Evolutionary conservation across 2,113 vertebrate genomes (phyloP).

Genomic region (Macaca nemestrina): DNA sequence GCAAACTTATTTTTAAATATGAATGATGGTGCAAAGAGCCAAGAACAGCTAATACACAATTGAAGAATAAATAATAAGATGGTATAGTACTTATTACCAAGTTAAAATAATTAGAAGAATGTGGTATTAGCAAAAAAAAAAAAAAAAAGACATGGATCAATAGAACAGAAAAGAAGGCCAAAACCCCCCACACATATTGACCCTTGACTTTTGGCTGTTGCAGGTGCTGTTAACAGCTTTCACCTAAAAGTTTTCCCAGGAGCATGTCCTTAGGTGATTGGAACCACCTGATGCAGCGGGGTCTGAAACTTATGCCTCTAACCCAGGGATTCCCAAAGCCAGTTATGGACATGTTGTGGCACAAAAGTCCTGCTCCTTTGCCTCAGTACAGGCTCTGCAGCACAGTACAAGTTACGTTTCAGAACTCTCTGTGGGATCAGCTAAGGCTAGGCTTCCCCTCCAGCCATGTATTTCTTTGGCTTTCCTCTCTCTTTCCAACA

Average conservation of each 20-base stretch:
- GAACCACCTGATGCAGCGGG: neutral
- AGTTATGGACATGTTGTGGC: neutral
- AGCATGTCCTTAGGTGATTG: neutral
- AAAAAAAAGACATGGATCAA: neutral
- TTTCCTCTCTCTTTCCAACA: neutral
- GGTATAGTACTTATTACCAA: neutral
- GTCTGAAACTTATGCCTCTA: neutral
- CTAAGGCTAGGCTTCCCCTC: neutral
- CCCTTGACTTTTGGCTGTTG: neutral
- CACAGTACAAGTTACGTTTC: no score
- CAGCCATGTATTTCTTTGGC: neutral
- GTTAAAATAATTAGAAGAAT: neutral
- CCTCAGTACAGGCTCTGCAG: neutral
- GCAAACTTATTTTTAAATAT: neutral
- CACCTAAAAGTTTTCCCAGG: neutral
- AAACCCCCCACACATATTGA: neutral
- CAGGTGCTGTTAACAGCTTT: neutral
- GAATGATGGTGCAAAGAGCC: neutral
- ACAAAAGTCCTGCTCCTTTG: neutral
- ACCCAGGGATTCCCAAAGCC: neutral
- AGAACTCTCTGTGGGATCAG: neutral
- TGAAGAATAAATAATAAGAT: neutral
- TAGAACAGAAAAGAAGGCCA: neutral
- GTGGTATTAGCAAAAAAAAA: neutral
- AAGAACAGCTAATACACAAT: neutral